A percentile compares a stretch with the other conserved stretches of the same genome.
Conservation (phyloP, 2,113 vertebrate genomes). For the Gobiocypris rarus region DNA sequence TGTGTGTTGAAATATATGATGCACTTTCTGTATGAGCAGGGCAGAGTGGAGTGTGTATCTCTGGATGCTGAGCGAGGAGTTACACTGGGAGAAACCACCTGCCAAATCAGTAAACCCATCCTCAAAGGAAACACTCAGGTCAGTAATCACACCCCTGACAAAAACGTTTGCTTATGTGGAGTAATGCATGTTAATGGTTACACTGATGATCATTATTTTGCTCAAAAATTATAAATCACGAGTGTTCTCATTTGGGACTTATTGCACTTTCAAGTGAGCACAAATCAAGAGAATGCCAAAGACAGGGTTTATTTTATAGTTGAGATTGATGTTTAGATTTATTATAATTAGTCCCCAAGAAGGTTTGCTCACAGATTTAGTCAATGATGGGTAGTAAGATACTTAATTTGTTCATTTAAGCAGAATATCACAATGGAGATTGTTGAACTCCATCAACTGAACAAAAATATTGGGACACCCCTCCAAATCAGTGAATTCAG, state of each 20-base stretch:
- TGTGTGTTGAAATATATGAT: too few relatives aligned
- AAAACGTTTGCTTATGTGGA: not conserved
- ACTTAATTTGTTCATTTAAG: not conserved
- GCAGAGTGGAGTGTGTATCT: constrained; percentile 74
- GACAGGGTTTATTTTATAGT: not conserved
- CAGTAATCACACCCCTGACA: not conserved
- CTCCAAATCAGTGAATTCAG: too few relatives aligned
- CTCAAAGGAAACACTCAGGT: constrained; percentile 73
- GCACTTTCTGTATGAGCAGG: constrained; percentile 65
- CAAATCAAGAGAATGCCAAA: not conserved
- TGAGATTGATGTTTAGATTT: too few relatives aligned
- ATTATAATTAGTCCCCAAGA: too few relatives aligned
- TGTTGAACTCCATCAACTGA: not conserved
- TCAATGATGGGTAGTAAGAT: not conserved
- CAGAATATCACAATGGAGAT: not conserved
- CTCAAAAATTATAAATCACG: not conserved
- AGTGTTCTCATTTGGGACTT: not conserved
- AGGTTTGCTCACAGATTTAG: too few relatives aligned
- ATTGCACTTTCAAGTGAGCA: not conserved
- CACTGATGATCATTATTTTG: not conserved
- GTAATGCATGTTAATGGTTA: not conserved
- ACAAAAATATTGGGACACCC: too few relatives aligned
- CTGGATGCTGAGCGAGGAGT: constrained; percentile 56
- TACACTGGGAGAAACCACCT: constrained; percentile 63
- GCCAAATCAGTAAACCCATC: constrained; percentile 78